These are phyloP conservation scores for Pleuronectes platessa DNA, from an alignment of 2,113 vertebrate species.

Conservation along the genomic window DNA sequence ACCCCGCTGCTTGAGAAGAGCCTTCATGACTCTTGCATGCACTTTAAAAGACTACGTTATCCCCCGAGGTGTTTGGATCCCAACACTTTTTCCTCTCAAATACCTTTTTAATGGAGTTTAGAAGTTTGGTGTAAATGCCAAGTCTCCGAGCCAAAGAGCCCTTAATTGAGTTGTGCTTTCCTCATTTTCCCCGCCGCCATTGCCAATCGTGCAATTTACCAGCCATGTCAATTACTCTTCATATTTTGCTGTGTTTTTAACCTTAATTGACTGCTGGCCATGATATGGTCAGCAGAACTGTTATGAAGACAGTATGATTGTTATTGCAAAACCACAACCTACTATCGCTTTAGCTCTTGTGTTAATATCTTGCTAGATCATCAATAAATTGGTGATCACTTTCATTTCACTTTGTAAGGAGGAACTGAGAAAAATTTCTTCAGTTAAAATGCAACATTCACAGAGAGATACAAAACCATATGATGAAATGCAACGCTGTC, in stretches of 20 bases:
- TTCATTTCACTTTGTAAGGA: conserved; percentile 35
- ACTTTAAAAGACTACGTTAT: conserved; percentile 69
- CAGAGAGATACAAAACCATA: conserved; percentile 33
- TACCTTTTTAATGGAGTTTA: conserved; percentile 84
- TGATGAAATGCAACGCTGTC: conserved; percentile 21
- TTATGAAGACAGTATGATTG: conserved; percentile 44
- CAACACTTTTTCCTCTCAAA: conserved; percentile 79
- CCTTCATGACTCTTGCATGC: conserved; percentile 70
- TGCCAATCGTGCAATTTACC: conserved; percentile 81
- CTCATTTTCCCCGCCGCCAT: conserved; percentile 75
- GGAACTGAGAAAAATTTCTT: conserved; percentile 12
- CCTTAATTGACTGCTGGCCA: conserved; percentile 69
- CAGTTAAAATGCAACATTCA: conserved; percentile 18
- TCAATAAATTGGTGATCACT: conserved; percentile 23
- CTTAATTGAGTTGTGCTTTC: conserved; percentile 84
- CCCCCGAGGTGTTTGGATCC: conserved; percentile 69
- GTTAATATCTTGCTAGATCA: conserved; percentile 11
- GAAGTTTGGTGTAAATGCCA: conserved; percentile 85
- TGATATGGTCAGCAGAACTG: conserved; percentile 60
- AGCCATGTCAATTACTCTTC: conserved; percentile 78
- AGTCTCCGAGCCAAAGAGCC: conserved; percentile 79
- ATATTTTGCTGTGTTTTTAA: conserved; percentile 75
- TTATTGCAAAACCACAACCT: too few relatives aligned
- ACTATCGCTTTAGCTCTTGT: conserved; percentile 8
- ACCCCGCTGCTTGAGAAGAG: conserved; percentile 69